Evolutionary conservation across 2,797 vertebrate genomes (phyloP), one percentile per base, ranked within the genome.

Genomic region (Enteromius unitaeniatus): DNA sequence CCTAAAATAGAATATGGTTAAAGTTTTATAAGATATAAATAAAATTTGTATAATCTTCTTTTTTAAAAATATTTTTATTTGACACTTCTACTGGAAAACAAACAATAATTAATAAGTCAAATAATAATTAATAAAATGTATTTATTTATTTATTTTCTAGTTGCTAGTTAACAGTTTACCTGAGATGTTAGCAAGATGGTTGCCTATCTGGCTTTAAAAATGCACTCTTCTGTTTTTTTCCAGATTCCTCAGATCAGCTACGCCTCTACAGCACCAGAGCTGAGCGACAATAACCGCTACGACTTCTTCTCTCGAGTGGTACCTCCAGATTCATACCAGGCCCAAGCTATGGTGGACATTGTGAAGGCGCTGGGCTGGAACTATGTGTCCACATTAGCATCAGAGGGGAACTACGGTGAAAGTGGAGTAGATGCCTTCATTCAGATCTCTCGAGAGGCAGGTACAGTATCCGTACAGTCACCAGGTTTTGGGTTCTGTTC

Each of bases 211-310:
- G 11, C 42, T 78, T 45, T 1, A 26, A 42, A 42, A 78, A 62
- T 7, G 21, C 7, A 3, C 58, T 28, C 53, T 11, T 47, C 88
- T 37, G 89, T 88, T 79, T 90, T 79, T 45, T 81, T 81, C 26
- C 91, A 98, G 96, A 97, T 98, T 45, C 97, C 97, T 10, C 97
- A 98, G 92, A 96, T 98, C 91, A 98, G 97, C 89, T 98, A 98
- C 0, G 97, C 97, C 0, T 97, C 97, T 45, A 98, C 97, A 0
- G 96, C 97, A 0, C 96, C 97, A 0, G 97, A 98, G 90, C 95
- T 98, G 87, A 97, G 96, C 0, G 97, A 97, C 89, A 96, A 96
- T 31, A 97, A 95, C 3, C 94, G 97, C 0, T 98, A 97, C 0
- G 97, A 97, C 89, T 98, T 95, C 93, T 98, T 98, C 92, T 97